Percentiles rank a stretch among this genome's conserved stretches.
Conservation (phyloP, 2,888 invertebrate genomes). For the Nephrotoma flavescens region DNA sequence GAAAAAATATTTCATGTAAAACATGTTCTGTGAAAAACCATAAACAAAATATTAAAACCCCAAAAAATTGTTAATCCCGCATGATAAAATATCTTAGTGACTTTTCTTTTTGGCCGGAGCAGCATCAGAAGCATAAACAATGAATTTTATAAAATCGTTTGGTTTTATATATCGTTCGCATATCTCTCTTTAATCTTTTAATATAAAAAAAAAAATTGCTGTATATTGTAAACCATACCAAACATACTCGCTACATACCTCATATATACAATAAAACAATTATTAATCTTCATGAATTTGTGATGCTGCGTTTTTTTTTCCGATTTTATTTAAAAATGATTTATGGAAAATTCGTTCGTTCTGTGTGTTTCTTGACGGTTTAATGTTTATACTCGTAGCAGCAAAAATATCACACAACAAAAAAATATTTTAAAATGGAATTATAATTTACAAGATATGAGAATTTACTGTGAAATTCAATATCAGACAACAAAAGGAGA, state of each 20-base stretch:
- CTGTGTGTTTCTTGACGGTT: not conserved
- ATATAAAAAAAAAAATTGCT: not conserved
- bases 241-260: not conserved
- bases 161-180: not conserved
- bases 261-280: not conserved
- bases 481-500: not conserved
- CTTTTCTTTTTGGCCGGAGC: not conserved
- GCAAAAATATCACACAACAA: not conserved
- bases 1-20: not conserved
- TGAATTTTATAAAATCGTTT: not conserved
- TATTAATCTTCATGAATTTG: not conserved
- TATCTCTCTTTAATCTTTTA: not conserved
- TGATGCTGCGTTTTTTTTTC: not conserved
- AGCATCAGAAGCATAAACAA: not conserved
- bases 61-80: not conserved
- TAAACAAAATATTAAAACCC: not conserved
- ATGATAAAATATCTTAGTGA: not conserved
- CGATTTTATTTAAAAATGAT: not conserved
- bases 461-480: not conserved
- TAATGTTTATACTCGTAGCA: not conserved
- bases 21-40: not conserved
- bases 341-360: not conserved
- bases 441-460: not conserved
- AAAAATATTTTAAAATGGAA: not conserved
- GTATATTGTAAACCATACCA: not conserved